phyloP scores from a whole-genome alignment of 2,888 invertebrate species.

The Drosophila cognata region DNA sequence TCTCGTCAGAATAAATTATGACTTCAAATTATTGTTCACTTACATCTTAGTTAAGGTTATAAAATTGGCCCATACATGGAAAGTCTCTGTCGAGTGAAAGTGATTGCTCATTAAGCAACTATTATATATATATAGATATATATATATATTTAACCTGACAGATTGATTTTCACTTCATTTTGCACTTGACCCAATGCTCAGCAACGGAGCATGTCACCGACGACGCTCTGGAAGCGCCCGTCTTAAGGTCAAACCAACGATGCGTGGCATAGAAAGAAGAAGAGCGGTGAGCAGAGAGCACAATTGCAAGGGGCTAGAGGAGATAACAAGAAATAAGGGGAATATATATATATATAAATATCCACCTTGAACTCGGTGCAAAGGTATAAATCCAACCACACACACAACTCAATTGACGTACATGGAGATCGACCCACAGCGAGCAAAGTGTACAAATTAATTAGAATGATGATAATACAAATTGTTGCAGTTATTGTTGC shows the following conservation, averaged over 20 bases:
- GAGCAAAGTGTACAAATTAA: conserved; percentile 55
- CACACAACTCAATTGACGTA: conserved; percentile 35
- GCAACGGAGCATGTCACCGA: conserved; percentile 49
- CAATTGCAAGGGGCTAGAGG: background rate
- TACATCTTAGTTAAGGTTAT: background rate
- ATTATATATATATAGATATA: background rate
- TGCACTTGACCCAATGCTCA: conserved; percentile 50
- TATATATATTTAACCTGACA: conserved; percentile 1
- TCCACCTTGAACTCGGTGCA: conserved; percentile 52
- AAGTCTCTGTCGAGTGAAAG: background rate
- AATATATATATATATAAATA: background rate
- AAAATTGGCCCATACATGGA: background rate
- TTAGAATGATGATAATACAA: conserved; percentile 50
- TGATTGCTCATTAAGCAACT: background rate
- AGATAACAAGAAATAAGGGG: background rate
- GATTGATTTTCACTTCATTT: conserved; percentile 27
- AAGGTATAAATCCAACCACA: conserved; percentile 14
- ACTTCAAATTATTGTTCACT: background rate
- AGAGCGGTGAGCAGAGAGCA: background rate
- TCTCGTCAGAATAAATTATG: background rate
- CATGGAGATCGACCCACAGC: conserved; percentile 1
- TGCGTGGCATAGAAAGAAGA: conserved; percentile 36
- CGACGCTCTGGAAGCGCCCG: conserved; percentile 21
- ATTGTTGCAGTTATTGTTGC: conserved; percentile 38
- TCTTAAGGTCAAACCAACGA: conserved; percentile 35